Base-by-base conservation (phyloP, 1,140 invertebrate species). In the Drosophila persimilis region DNA sequence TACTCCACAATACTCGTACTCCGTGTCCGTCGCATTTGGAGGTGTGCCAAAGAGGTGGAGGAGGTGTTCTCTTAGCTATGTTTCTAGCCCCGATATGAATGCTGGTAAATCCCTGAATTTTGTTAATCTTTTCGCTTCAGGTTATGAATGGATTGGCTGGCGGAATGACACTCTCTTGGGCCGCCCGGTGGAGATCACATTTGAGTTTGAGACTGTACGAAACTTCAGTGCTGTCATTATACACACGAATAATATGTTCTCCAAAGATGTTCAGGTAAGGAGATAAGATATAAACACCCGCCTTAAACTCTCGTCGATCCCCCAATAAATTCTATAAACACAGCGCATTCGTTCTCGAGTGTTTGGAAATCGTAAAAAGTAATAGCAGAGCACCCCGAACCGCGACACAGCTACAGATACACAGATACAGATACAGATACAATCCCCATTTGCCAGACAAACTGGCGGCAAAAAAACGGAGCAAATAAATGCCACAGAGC, bases 71-170 rank as follows among this genome's bases (percentile, higher is more conserved):
- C 1, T 17, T 17, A 17, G 17, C 17, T 1, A 17, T 17, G 17
- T 17, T 17, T 17, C 1, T 17, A 17, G 0, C 17, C 1, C 17
- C 4, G 4, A 20, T 20, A 20, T 26, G 24, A 26, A 26, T 26
- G 24, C 6, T 26, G 24, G 0, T 26, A 26, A 26, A 39, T 39
- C 3, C 11, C 13, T 39, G 11, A 39, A 4, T 39, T 39, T 6
- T n/a, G 26, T 20, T 26, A 8, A 41, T 3, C 9, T 22, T 50
- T 73, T 63, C 60, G 78, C 92, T 15, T 15, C 0, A 93, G 96
- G 96, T 55, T 96, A 95, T 57, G 94, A 96, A 71, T 98, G 97
- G 97, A 94, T 98, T 44, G 97, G 97, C 9, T 98, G 97, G 97
- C 94, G 93, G 51, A 95, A 96, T 89, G 94, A 95, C 35, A 92